Conservation (phyloP, 2,113 vertebrate species). For the Sinocyclocheilus grahami region DNA sequence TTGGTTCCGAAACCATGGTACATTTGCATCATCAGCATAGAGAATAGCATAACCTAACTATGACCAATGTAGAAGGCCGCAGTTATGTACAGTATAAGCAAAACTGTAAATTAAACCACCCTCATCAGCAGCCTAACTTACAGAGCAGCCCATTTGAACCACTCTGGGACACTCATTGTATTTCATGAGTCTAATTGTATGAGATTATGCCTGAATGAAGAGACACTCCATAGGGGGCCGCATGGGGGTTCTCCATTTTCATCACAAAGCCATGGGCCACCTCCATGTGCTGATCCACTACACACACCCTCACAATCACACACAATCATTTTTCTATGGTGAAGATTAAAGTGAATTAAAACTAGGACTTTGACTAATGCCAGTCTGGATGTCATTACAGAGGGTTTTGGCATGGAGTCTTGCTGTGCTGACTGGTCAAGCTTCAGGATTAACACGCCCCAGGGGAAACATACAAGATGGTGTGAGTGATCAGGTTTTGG, state of each 20-base stretch:
- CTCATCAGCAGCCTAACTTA: background rate
- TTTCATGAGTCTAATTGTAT: constrained; percentile 38
- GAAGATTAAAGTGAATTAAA: constrained; percentile 39
- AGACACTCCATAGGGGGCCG: constrained; percentile 16
- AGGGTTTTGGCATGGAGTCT: constrained; percentile 24
- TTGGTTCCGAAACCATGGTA: no score
- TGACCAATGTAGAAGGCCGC: background rate
- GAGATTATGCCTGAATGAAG: constrained; percentile 35
- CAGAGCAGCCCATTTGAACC: constrained; percentile 10
- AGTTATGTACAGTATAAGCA: background rate
- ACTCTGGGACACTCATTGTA: constrained; percentile 1
- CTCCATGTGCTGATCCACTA: constrained; percentile 4
- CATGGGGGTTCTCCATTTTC: constrained; percentile 27
- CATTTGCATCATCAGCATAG: no score
- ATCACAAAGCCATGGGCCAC: constrained; percentile 23
- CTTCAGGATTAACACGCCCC: constrained; percentile 32
- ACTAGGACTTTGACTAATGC: constrained; percentile 37
- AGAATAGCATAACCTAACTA: background rate
- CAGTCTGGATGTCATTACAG: constrained; percentile 20
- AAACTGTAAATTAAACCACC: constrained; percentile 1
- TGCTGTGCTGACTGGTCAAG: constrained; percentile 39
- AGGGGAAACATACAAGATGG: constrained; percentile 38
- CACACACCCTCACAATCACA: background rate
- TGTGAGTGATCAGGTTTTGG: constrained; percentile 7
- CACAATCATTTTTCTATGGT: constrained; percentile 1